Conservation (phyloP, 2,888 invertebrate genomes). For the Caenorhabditis japonica region DNA sequence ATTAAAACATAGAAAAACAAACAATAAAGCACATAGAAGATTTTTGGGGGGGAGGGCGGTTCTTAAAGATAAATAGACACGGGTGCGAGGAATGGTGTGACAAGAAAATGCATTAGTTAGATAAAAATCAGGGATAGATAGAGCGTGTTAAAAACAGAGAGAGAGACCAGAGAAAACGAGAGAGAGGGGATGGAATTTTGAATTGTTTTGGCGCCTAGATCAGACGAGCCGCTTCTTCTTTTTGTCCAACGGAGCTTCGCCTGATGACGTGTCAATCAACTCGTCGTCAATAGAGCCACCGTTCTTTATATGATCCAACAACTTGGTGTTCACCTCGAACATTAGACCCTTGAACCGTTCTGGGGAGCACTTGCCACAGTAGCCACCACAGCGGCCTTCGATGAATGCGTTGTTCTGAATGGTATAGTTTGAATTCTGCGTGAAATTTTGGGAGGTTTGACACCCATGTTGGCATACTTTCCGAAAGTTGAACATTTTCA, state of each 20-base stretch:
- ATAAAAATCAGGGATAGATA: slow-evolving; percentile 1
- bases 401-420: slow-evolving; percentile 75
- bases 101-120: slow-evolving; percentile 9
- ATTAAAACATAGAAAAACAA: slow-evolving; percentile 14
- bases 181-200: slow-evolving; percentile 13
- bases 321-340: slow-evolving; percentile 61
- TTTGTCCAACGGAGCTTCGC: slow-evolving; percentile 16
- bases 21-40: slow-evolving; percentile 19
- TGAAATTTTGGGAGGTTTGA: too few relatives aligned
- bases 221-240: background rate
- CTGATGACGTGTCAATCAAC: slow-evolving; percentile 13
- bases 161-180: slow-evolving; percentile 33
- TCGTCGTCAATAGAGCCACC: slow-evolving; percentile 38
- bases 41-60: too few relatives aligned
- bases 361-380: slow-evolving; percentile 75
- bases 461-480: too few relatives aligned
- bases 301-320: slow-evolving; percentile 26
- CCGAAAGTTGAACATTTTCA: too few relatives aligned
- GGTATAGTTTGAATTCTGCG: too few relatives aligned
- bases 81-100: slow-evolving; percentile 20
- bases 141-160: background rate
- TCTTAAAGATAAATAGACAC: background rate
- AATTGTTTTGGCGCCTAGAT: background rate
- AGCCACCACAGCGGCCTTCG: slow-evolving; percentile 74
- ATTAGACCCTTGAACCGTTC: slow-evolving; percentile 76